Base-by-base conservation (phyloP, 2,113 vertebrate genomes). In the Phalacrocorax brasilianus region DNA sequence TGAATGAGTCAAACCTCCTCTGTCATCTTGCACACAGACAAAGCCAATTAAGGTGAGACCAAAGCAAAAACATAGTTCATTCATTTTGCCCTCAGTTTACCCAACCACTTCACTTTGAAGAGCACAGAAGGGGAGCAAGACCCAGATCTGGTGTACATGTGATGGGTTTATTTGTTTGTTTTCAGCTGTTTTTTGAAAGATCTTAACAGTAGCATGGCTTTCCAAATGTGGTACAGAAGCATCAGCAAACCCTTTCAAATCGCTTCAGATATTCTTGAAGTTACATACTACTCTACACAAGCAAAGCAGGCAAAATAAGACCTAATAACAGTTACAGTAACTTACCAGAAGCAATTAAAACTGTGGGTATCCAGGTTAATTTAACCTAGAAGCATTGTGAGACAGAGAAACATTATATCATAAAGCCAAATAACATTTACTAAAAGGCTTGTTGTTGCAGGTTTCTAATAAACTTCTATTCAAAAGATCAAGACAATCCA, bases 21-120 rank as follows among this genome's bases (percentile, higher is more conserved):
- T 97, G 67, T 95, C 91, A 95, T 95, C 78, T 79, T 95, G 73
- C 83, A 88, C 10, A 80, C 14, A 89, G 61, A 92, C 45, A 93
- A 89, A 96, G 81, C 68, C 88, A 96, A 76, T 96, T 96, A 93
- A 89, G 52, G 87, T 95, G 84, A 94, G 65, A 91, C 47, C 50
- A 97, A 89, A 88, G 68, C n/a, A 88, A 94, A 94, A 96, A 95
- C 86, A 68, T 0, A 65, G 47, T 81, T 93, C 2, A 32, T 87
- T 75, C n/a, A 93, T 91, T 94, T 83, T 84, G 20, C 33, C 74
- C 77, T 14, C 38, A 68, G 56, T 86, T 30, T 63, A 56, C 27
- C 24, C 28, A 58, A 47, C 24, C 35, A 79, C 20, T 32, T 47
- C 70, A 79, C 27, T 94, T 76, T 38, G 56, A 75, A 96, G 67